phyloP scores from a whole-genome alignment of 2,888 invertebrate species.

The Reticulitermes lucifugus region DNA sequence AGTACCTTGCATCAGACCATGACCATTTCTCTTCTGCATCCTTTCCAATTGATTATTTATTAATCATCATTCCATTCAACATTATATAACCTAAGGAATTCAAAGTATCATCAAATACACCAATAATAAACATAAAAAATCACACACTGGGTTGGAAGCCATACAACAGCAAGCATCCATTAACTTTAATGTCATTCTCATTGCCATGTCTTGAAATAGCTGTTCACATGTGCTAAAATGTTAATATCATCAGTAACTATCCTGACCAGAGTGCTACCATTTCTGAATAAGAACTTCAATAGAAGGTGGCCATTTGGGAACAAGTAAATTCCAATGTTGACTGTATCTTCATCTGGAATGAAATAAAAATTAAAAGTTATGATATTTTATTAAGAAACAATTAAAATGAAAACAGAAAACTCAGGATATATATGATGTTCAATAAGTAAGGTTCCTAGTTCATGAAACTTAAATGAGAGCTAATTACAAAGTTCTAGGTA shows the following conservation, averaged over 20 bases:
- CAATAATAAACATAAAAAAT: too few species aligned
- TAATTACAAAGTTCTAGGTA: too few species aligned
- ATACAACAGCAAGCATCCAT: too few species aligned
- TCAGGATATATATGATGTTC: not conserved
- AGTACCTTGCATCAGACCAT: too few species aligned
- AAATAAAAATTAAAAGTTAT: not conserved
- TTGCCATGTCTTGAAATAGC: not conserved
- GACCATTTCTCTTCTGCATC: too few species aligned
- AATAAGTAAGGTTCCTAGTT: not conserved
- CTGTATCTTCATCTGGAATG: not conserved
- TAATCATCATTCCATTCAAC: too few species aligned
- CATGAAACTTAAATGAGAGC: too few species aligned
- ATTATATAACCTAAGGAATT: too few species aligned
- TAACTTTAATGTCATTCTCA: not conserved
- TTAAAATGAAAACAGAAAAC: not conserved
- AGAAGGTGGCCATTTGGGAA: not conserved
- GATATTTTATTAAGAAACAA: not conserved
- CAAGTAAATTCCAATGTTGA: not conserved
- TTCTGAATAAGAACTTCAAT: not conserved
- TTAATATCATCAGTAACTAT: conserved; percentile 1
- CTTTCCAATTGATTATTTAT: too few species aligned
- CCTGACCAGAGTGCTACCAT: not conserved
- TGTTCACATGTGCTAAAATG: not conserved
- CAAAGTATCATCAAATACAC: too few species aligned
- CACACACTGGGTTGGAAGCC: too few species aligned